Evolutionary conservation across 2,797 vertebrate genomes (phyloP), one percentile per base, ranked within the genome.

Genomic region (Rachycentron canadum): DNA sequence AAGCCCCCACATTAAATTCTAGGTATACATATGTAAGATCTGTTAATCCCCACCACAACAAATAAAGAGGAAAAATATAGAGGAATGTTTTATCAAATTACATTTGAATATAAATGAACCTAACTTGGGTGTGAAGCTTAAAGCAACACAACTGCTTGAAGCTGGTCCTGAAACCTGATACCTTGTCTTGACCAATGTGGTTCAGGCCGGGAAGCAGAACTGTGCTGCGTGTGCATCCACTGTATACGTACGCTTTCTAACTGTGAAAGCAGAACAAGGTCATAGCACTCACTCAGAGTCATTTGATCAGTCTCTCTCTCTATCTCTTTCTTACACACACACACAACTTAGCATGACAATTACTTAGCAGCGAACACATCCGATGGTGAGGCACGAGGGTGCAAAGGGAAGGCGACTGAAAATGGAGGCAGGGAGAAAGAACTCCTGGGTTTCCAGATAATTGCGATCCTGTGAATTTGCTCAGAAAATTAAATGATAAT

Each of bases 401-500:
- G 83, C 40, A 52, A 56, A 57, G 40, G 34, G 25, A 65, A 52
- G 50, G 43, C 28, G 68, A 59, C 47, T 63, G 60, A 81, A 76
- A 69, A 52, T 55, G 59, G 55, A 83, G 61, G 74, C 25, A 73
- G 66, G 71, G 45, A 62, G 19, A 77, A 7, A 64, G 59, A 84
- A 84, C 49, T 83, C 45, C 53, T 26, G 41, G 53, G 71, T 84
- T 76, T 69, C 45, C 50, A 71, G 49, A 69, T 89, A 84, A 87
- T 90, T 88, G 73, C 66, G 78, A 68, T 76, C 41, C 67, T 82
- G 73, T 79, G 82, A 61, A 73, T 82, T 78, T 82, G 62, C 69
- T 69, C 17, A 17, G 76, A 81, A 90, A 85, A 89, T 88, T 23
- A 74, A 82, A 84, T 82, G 38, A 88, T 88, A 86, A 87, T 86